A percentile compares a stretch with the other conserved stretches of the same genome.
These are phyloP conservation scores for Hyalella azteca DNA, from an alignment of 2,888 invertebrate species.

Conservation along the genomic window DNA sequence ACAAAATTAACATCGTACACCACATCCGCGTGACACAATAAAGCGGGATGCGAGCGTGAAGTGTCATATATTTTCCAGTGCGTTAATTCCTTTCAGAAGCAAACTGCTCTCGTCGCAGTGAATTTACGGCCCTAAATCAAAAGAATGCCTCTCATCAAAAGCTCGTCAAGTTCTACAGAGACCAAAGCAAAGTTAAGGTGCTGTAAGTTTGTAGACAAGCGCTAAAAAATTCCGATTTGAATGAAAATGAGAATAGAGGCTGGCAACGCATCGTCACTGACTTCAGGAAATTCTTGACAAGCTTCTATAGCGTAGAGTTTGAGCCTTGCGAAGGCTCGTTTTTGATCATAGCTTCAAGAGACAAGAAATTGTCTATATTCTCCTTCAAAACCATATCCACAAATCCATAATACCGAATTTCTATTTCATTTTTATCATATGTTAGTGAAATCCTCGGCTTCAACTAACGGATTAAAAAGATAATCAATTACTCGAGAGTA, in stretches of 20 bases:
- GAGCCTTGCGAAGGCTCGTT: no score
- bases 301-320: background rate
- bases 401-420: no score
- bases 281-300: background rate
- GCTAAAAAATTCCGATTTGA: background rate
- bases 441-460: no score
- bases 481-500: no score
- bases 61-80: background rate
- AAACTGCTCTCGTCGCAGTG: background rate
- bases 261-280: conserved; percentile 12
- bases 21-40: background rate
- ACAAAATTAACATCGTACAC: no score
- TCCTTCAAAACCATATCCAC: no score
- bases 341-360: no score
- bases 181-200: background rate
- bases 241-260: conserved; percentile 12
- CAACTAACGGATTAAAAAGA: no score
- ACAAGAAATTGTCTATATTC: no score
- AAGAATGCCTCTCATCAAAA: background rate
- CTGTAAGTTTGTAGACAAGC: background rate
- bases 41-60: background rate
- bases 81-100: no score
- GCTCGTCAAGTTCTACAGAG: background rate
- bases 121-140: background rate
- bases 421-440: no score